Conservation (phyloP, 2,797 vertebrate species). For the Staurois parvus region DNA sequence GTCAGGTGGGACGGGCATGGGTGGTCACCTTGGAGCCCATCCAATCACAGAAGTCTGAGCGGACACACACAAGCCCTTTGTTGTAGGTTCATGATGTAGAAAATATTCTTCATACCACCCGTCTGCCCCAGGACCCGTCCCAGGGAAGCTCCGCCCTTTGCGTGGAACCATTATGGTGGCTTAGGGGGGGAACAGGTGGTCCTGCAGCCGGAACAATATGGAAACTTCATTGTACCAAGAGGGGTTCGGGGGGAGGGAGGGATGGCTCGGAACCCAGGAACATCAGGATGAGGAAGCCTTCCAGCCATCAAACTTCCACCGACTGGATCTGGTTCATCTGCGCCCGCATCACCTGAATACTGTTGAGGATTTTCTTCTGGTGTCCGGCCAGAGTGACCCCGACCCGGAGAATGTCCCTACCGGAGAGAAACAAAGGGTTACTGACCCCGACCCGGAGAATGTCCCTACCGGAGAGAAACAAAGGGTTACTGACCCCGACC, state of each 20-base stretch:
- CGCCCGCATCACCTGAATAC: conserved; percentile 98
- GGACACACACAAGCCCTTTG: conserved; percentile 36
- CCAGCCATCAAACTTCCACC: conserved; percentile 92
- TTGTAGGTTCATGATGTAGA: conserved; percentile 3
- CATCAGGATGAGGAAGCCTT: conserved; percentile 64
- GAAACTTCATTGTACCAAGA: conserved; percentile 31
- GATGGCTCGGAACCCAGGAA: conserved; percentile 60
- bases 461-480: too few relatives aligned
- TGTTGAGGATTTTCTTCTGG: conserved; percentile 99
- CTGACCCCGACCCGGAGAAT: too few relatives aligned
- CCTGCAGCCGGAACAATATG: background rate
- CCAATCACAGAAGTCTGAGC: background rate
- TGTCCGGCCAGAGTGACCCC: conserved; percentile 98
- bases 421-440: conserved; percentile 57
- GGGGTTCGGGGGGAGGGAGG: background rate
- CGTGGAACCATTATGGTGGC: conserved; percentile 3
- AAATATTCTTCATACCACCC: conserved; percentile 33
- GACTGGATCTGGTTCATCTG: conserved; percentile 99
- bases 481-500: too few relatives aligned
- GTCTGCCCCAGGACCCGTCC: background rate
- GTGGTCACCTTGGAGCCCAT: too few relatives aligned
- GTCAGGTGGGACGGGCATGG: background rate
- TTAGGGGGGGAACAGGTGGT: background rate
- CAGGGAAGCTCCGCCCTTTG: conserved; percentile 7
- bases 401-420: conserved; percentile 95